Evolutionary conservation across 2,113 vertebrate genomes (phyloP).

Genomic region (Prionailurus viverrinus): DNA sequence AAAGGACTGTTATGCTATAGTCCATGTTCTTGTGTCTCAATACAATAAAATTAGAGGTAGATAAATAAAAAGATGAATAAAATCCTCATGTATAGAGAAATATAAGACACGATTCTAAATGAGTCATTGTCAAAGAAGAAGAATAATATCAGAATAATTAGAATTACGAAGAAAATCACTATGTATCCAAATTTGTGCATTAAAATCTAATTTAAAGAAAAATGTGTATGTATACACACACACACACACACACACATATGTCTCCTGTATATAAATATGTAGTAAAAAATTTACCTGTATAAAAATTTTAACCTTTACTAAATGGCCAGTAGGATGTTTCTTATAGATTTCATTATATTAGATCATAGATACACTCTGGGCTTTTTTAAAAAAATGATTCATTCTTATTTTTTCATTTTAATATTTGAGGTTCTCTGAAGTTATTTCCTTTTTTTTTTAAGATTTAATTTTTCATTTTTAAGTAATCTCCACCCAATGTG

Average conservation of each 20-base stretch:
- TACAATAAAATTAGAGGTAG: background rate
- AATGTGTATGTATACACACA: background rate
- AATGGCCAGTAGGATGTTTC: background rate
- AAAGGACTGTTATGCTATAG: background rate
- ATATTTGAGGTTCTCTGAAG: background rate
- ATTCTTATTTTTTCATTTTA: background rate
- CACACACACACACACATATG: no score
- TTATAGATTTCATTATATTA: slow-evolving; percentile 19
- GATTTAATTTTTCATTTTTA: background rate
- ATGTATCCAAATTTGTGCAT: background rate
- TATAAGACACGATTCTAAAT: slow-evolving; percentile 6
- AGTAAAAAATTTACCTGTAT: background rate
- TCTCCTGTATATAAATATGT: no score
- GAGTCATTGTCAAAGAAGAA: background rate
- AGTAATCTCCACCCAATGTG: background rate
- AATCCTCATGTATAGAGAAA: background rate
- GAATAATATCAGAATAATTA: slow-evolving; percentile 41
- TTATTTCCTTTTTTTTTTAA: background rate
- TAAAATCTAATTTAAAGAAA: slow-evolving; percentile 30
- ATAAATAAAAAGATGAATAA: background rate
- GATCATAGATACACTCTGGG: background rate
- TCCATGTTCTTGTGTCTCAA: background rate
- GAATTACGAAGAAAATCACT: slow-evolving; percentile 1
- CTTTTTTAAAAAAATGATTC: background rate
- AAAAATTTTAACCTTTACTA: slow-evolving; percentile 27